Evolutionary conservation across 1,140 invertebrate species (phyloP), one percentile per base, ranked within the genome.

Genomic region (Diabrotica undecimpunctata): DNA sequence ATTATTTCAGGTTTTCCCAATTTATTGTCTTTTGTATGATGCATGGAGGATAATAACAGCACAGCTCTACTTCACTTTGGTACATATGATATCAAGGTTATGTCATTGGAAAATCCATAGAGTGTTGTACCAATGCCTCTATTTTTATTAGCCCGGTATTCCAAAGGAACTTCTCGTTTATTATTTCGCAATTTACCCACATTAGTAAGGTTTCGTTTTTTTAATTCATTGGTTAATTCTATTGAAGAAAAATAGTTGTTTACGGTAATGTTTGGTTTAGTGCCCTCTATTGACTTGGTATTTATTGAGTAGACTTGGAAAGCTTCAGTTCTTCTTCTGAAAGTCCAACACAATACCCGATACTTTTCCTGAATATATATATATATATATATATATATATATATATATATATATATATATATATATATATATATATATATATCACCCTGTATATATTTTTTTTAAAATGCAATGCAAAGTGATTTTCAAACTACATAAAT

Each of bases 1-100:
- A 76, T 70, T 9, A 76, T 74, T 54, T 76, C 72, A 14, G 74
- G 72, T 62, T 74, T 72, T 35, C 61, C 66, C 11, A 67, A 66
- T 7, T 65, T 59, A 38, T 65, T 35, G 58, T 75, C 66, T 25
- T 70, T 58, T 9, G 52, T 59, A 66, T 72, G 63, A 67, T 79
- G 78, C 73, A 74, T 78, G 5, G 74, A 66, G 8, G 75, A 74
- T 7, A 73, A 12, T 25, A 79, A 39, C 36, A 79, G 46, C 3
- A 79, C 75, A 54, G 71, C 56, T 72, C 77, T 79, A 53, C 70
- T 72, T 66, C 69, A 68, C 54, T 77, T 76, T 46, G 72, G 69
- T 11, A 70, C 72, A 54, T 64, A 68, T 5, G 69, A 69, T 8
- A 72, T 14, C 8, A 78, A 46, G 7, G 75, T 78, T 14, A 67